These are phyloP conservation scores for Calycopis cecrops DNA, from an alignment of 1,140 invertebrate species.

Conservation along the genomic window DNA sequence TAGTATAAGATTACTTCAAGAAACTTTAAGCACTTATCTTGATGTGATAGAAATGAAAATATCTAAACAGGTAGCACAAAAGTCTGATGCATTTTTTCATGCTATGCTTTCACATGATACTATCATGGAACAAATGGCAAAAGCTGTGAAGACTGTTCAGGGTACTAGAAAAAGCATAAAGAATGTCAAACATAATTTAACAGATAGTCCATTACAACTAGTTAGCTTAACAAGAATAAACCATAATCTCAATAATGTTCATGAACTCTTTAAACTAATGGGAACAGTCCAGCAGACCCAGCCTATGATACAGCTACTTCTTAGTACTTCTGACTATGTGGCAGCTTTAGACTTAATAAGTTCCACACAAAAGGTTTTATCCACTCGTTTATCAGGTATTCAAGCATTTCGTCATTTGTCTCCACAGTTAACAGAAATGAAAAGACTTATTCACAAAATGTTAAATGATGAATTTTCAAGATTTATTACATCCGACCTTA, in stretches of 20 bases:
- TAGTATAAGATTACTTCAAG: conserved; percentile 74
- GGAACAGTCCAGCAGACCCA: conserved; percentile 98
- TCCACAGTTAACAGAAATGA: conserved; percentile 97
- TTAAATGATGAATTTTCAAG: conserved; percentile 95
- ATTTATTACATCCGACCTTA: conserved; percentile 93
- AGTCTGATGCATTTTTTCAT: conserved; percentile 97
- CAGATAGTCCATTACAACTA: conserved; percentile 87
- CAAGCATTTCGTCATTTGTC: conserved; percentile 96
- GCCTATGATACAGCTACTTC: conserved; percentile 94
- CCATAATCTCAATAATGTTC: conserved; percentile 78
- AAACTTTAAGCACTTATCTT: conserved; percentile 92
- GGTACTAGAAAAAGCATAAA: conserved; percentile 82
- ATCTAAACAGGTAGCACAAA: conserved; percentile 95
- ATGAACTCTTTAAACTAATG: conserved; percentile 92
- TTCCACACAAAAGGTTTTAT: conserved; percentile 95
- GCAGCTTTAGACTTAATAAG: conserved; percentile 97
- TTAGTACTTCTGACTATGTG: conserved; percentile 98
- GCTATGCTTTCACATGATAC: conserved; percentile 97
- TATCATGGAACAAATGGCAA: conserved; percentile 91
- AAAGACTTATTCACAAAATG: conserved; percentile 97
- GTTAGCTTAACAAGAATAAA: conserved; percentile 80
- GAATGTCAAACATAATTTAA: conserved; percentile 85
- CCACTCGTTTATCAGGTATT: conserved; percentile 91
- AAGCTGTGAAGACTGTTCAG: conserved; percentile 87
- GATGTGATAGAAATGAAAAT: conserved; percentile 97